Evolutionary conservation across 2,797 vertebrate species (phyloP), one percentile per base, ranked within the genome.

Genomic region (Alcedo quadribrachys): DNA sequence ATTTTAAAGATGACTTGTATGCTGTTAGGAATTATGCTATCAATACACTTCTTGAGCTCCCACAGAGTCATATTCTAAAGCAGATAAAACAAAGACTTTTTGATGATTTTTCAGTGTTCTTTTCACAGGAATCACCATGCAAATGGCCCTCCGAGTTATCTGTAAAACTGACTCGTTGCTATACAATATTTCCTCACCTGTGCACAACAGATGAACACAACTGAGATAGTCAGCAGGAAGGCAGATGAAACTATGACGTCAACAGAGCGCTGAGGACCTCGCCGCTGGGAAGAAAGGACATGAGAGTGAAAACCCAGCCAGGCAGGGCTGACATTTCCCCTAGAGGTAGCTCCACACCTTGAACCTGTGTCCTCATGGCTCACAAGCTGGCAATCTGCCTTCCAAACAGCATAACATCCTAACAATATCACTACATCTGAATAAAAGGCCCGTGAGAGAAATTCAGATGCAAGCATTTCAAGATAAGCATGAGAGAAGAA

Each of bases 241-340:
- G 99, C 99, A 73, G 99, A 99, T 2, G 99, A 99, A 78, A 99
- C 98, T 8, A 99, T 99, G 12, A 99, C 99, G 71, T 99, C 99
- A 37, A 99, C 99, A 1, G 99, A 99, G 43, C 99, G 98, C 80
- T 99, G 99, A 93, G 99, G 99, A 79, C 99, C 99, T 65, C 99
- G 98, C 81, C 99, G 98, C 99, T 99, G 97, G 33, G 92, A 93
- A 55, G 3, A 28, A 76, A 65, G 62, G 61, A 84, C 7, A 68
- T 0, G 30, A 75, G 58, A 94, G 89, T 48, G 58, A 73, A 82
- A 88, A 37, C 7, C n/a, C 33, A 22, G 5, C 21, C 65, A 6
- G 4, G 4, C 28, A 55, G 16, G 62, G 1, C 1, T 76, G 81
- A 18, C 57, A 20, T 10, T 40, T 13, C 50, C 46, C 35, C 60